Evolutionary conservation across 2,113 vertebrate genomes (phyloP).

Genomic region (Sander lucioperca): DNA sequence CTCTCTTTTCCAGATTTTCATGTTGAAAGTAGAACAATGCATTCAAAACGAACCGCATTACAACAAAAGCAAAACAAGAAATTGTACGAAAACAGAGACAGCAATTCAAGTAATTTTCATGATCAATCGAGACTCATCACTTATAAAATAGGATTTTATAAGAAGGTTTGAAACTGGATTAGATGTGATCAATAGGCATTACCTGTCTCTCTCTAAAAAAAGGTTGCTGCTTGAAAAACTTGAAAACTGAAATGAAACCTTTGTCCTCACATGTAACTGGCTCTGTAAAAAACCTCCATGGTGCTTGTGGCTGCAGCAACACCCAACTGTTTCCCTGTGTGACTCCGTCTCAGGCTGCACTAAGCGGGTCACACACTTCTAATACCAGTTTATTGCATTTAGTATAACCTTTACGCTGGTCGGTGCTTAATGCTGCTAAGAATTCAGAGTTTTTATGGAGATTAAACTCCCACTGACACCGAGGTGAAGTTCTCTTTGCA

Average conservation of each 20-base stretch:
- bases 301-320: background rate
- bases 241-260: background rate
- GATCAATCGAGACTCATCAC: background rate
- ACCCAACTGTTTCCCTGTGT: background rate
- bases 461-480: conserved; percentile 37
- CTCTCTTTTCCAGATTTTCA: background rate
- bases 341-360: conserved; percentile 26
- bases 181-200: background rate
- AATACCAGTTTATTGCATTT: conserved; percentile 64
- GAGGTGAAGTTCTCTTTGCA: conserved; percentile 10
- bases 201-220: background rate
- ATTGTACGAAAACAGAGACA: background rate
- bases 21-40: background rate
- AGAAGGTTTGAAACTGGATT: conserved; percentile 1
- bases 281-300: background rate
- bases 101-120: background rate
- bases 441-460: conserved; percentile 54
- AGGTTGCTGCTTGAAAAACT: background rate
- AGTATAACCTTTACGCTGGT: conserved; percentile 37
- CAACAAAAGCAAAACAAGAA: background rate
- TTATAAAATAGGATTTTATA: background rate
- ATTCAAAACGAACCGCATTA: background rate
- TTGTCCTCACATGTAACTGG: background rate
- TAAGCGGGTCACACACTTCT: conserved; percentile 34
- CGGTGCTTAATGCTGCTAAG: conserved; percentile 48